phyloP scores from a whole-genome alignment of 2,888 invertebrate genomes.

The Eupithecia subumbrata region DNA sequence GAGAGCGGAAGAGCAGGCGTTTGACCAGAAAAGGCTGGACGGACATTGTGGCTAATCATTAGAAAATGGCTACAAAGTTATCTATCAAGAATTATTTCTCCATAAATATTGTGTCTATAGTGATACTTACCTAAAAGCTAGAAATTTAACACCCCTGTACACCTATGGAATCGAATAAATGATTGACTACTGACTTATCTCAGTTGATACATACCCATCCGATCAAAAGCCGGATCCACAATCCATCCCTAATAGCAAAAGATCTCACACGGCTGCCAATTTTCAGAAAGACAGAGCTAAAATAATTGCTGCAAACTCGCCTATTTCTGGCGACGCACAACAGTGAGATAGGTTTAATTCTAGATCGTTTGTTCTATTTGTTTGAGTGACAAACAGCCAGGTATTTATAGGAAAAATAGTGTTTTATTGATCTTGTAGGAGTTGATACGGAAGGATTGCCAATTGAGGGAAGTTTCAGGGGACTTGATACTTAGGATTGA shows the following conservation, averaged over 20 bases:
- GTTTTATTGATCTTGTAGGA: constrained; percentile 14
- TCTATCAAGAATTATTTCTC: no score
- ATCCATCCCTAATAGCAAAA: constrained; percentile 60
- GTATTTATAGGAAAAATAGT: constrained; percentile 10
- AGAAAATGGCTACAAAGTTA: no score
- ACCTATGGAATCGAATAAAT: no score
- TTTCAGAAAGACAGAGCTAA: constrained; percentile 84
- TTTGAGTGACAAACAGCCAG: constrained; percentile 14
- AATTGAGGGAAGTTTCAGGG: background rate
- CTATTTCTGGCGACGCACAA: constrained; percentile 78
- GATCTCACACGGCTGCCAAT: constrained; percentile 82
- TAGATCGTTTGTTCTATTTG: constrained; percentile 63
- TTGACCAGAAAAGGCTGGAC: no score
- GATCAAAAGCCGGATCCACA: constrained; percentile 18
- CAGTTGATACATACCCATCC: no score
- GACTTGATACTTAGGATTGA: background rate
- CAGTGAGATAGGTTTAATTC: constrained; percentile 78
- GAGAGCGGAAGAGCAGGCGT: no score
- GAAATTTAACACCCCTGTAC: no score
- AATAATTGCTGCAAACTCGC: constrained; percentile 82
- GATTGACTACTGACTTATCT: no score
- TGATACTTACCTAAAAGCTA: no score
- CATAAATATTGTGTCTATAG: no score
- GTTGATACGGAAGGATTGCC: background rate
- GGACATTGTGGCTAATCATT: no score